Evolutionary conservation across 1,140 invertebrate genomes (phyloP).

Genomic region (Frieseomelitta varia): DNA sequence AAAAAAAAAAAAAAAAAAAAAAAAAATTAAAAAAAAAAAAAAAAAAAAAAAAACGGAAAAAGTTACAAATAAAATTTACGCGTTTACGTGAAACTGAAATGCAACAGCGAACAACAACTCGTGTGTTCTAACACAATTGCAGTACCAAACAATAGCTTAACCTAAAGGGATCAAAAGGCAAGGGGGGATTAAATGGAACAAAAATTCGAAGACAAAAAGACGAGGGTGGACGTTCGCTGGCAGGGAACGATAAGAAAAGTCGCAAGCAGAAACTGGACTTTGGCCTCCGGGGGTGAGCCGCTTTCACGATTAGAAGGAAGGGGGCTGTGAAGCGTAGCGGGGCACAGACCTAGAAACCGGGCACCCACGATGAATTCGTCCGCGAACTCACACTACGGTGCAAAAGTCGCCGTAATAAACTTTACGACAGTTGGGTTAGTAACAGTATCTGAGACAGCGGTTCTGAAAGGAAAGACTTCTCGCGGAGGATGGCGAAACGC

Average conservation of each 20-base stretch:
- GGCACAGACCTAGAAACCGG: slow-evolving; percentile 35
- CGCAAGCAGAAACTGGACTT: neutral
- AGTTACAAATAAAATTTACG: too few relatives aligned
- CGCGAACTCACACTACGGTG: slow-evolving; percentile 58
- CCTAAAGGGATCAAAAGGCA: too few relatives aligned
- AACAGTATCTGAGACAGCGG: slow-evolving; percentile 57
- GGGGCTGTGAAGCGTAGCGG: neutral
- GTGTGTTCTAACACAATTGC: too few relatives aligned
- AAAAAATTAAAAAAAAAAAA: too few relatives aligned
- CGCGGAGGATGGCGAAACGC: slow-evolving; percentile 28
- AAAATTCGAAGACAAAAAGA: neutral
- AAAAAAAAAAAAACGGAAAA: too few relatives aligned
- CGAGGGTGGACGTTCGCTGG: too few relatives aligned
- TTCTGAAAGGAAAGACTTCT: slow-evolving; percentile 21
- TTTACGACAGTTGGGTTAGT: slow-evolving; percentile 67
- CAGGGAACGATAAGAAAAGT: neutral
- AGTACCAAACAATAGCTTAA: too few relatives aligned
- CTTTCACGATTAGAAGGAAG: slow-evolving; percentile 13
- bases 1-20: too few relatives aligned
- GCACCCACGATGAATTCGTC: slow-evolving; percentile 67
- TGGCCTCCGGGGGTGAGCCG: neutral
- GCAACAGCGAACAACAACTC: too few relatives aligned
- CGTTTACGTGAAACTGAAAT: too few relatives aligned
- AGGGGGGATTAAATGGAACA: neutral
- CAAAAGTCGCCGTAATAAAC: slow-evolving; percentile 61